phyloP scores from a whole-genome alignment of 2,888 invertebrate species.

The Cataglyphis cursor region DNA sequence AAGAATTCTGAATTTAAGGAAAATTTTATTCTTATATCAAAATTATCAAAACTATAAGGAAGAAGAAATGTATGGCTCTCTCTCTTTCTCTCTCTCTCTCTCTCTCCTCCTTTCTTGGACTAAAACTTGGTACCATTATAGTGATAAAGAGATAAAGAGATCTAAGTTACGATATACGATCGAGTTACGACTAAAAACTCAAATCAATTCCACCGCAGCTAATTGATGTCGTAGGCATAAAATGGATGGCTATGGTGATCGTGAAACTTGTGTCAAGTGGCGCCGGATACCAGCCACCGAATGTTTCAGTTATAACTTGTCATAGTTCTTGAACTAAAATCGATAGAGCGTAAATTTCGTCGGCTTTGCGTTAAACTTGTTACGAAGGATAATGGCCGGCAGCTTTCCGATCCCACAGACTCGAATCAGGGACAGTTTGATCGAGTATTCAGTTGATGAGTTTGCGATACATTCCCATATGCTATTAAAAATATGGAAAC shows the following conservation, averaged over 20 bases:
- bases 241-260: constrained; percentile 51
- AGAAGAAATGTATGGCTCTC: background rate
- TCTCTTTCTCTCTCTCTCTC: background rate
- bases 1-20: background rate
- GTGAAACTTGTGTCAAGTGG: constrained; percentile 55
- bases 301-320: constrained; percentile 59
- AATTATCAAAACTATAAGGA: background rate
- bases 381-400: constrained; percentile 72
- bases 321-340: constrained; percentile 56
- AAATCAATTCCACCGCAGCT: constrained; percentile 47
- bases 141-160: constrained; percentile 8
- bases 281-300: constrained; percentile 55
- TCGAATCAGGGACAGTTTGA: constrained; percentile 55
- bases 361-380: constrained; percentile 68
- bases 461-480: constrained; percentile 35
- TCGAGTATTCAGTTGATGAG: constrained; percentile 45
- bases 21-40: background rate
- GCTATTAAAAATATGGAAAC: constrained; percentile 4
- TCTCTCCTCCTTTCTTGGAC: background rate
- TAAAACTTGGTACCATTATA: background rate
- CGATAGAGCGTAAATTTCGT: constrained; percentile 63
- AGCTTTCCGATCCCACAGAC: constrained; percentile 56
- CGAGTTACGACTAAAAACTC: constrained; percentile 40
- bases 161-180: constrained; percentile 2
- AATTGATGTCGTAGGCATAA: constrained; percentile 58